phyloP scores from a whole-genome alignment of 2,888 invertebrate genomes.

The Ecliptopera silaceata region DNA sequence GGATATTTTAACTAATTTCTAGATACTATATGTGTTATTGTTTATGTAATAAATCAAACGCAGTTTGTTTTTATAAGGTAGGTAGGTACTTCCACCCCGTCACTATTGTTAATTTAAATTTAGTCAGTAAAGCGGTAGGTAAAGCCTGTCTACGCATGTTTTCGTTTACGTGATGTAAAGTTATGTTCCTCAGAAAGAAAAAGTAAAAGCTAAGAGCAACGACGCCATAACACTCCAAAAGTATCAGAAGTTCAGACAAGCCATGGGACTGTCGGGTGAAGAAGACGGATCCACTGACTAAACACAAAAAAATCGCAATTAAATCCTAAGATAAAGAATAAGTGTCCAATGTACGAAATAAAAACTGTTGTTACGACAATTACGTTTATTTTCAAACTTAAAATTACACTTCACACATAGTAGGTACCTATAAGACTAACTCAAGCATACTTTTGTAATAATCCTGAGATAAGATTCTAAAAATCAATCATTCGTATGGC shows the following conservation, averaged over 20 bases:
- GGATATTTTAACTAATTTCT: no score
- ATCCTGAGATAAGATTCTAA: not conserved
- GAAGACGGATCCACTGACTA: slow-evolving; percentile 73
- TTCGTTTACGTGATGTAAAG: not conserved
- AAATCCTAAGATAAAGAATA: slow-evolving; percentile 40
- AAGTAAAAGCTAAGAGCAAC: slow-evolving; percentile 60
- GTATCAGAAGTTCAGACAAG: slow-evolving; percentile 70
- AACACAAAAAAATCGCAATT: slow-evolving; percentile 49
- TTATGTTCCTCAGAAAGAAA: slow-evolving; percentile 63
- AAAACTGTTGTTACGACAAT: slow-evolving; percentile 24
- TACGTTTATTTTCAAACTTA: slow-evolving; percentile 23
- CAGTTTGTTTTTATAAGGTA: no score
- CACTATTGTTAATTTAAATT: no score
- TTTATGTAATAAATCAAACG: no score
- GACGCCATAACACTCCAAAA: slow-evolving; percentile 59
- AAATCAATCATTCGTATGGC: not conserved
- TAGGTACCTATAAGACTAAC: not conserved
- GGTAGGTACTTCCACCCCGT: no score
- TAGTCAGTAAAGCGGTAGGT: no score
- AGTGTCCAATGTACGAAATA: slow-evolving; percentile 35
- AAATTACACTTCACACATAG: not conserved
- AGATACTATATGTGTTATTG: no score
- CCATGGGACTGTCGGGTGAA: slow-evolving; percentile 72
- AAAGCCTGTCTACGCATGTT: no score
- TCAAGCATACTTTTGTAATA: not conserved